Base-by-base conservation (phyloP, 2,797 vertebrate species). In the Threskiornis aethiopicus region DNA sequence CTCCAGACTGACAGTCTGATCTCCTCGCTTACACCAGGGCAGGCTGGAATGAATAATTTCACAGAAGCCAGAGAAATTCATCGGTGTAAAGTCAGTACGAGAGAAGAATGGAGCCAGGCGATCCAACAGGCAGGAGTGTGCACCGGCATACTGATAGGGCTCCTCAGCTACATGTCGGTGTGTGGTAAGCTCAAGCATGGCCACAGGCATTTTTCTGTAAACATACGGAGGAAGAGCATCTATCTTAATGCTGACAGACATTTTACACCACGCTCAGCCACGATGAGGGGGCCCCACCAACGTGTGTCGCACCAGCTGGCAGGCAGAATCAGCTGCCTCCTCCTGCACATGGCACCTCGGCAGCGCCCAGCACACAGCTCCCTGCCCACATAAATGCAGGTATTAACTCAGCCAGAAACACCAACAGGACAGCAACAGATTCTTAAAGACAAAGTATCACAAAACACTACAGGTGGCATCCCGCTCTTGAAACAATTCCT, bases 261-360 rank as follows among this genome's bases (percentile, higher is more conserved):
- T 75, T 88, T 78, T 55, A 54, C 46, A 37, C 42, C 2, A 0
- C 2, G 4, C 52, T 77, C 7, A 0, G 64, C 16, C 52, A 41
- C 2, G 1, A 17, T 4, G 29, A 55, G 35, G 61, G 18, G 19
- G 35, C 18, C 54, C 28, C 51, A 44, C 41, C 41, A 16, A 4
- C 1, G 8, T 3, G 22, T 24, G 31, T 58, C 1, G 0, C 71
- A 35, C 39, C n/a, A 31, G n/a, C 47, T 47, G 3, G 35, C 15
- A n/a, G 21, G 26, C 19, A 84, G 42, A 37, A n/a, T 13, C 1
- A 1, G 11, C 28, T 11, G 39, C 20, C 9, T 11, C 29, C 47
- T 75, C 31, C 62, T 20, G 44, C 57, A 52, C 13, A 1, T 9
- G 35, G 55, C 39, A 59, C 28, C 26, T 10, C 1, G 11, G 17